These are phyloP conservation scores for Cyrtodaria siliqua DNA, from an alignment of 2,888 invertebrate genomes.

Conservation along the genomic window DNA sequence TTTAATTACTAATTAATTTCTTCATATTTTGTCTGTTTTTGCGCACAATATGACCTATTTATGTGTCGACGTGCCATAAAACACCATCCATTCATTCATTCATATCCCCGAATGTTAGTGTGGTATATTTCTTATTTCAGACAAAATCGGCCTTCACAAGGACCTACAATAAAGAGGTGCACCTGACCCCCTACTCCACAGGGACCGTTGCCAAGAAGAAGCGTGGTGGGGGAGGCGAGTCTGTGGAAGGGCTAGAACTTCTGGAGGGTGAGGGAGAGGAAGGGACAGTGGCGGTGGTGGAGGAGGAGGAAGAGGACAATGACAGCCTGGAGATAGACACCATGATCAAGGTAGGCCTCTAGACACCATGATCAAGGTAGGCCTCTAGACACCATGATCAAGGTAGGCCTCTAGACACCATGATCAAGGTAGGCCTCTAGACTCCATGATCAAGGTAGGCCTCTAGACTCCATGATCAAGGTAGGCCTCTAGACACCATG, in stretches of 20 bases:
- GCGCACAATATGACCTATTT: too few relatives aligned
- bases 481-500: too few relatives aligned
- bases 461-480: neutral
- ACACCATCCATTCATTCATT: too few relatives aligned
- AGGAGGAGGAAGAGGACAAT: slow-evolving; percentile 74
- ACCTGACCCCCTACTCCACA: slow-evolving; percentile 92
- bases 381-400: neutral
- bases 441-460: neutral
- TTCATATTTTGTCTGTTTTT: too few relatives aligned
- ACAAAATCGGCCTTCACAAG: slow-evolving; percentile 98
- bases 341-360: slow-evolving; percentile 90
- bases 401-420: neutral
- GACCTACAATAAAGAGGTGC: slow-evolving; percentile 94
- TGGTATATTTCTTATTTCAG: slow-evolving; percentile 86
- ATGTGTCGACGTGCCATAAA: too few relatives aligned
- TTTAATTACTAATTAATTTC: too few relatives aligned
- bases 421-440: neutral
- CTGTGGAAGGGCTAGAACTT: slow-evolving; percentile 78
- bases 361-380: too few relatives aligned
- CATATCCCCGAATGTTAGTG: too few relatives aligned
- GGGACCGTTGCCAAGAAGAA: slow-evolving; percentile 89
- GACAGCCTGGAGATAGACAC: slow-evolving; percentile 90
- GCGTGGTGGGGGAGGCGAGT: slow-evolving; percentile 84
- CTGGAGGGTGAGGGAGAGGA: slow-evolving; percentile 58
- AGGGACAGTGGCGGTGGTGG: slow-evolving; percentile 51